Percentiles rank a stretch among this genome's conserved stretches.
Evolutionary conservation across 2,797 vertebrate species (phyloP).

Genomic region (Enteromius thamalakanensis): DNA sequence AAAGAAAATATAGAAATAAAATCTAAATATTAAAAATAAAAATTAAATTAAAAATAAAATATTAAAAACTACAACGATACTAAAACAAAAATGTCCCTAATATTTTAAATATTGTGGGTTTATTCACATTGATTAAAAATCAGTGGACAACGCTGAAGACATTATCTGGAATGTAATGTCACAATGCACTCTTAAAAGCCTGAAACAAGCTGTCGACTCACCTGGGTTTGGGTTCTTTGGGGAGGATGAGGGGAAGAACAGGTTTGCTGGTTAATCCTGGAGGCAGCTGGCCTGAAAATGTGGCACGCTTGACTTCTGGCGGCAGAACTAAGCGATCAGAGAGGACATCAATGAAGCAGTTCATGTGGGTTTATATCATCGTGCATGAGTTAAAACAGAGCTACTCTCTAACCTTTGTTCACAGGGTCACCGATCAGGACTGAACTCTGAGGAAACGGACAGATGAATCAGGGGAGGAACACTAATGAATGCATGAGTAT

Average conservation of each 20-base stretch:
- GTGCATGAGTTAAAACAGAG: not conserved
- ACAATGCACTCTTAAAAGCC: not conserved
- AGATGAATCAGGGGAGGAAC: not conserved
- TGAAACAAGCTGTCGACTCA: slow-evolving; percentile 35
- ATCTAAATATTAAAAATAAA: too few species aligned
- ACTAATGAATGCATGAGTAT: not conserved
- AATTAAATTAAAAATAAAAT: not conserved
- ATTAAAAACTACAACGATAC: not conserved
- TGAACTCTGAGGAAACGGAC: slow-evolving; percentile 41
- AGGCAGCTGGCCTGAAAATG: slow-evolving; percentile 62
- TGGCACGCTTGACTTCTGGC: slow-evolving; percentile 54
- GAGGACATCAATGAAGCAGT: not conserved
- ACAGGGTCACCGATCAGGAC: slow-evolving; percentile 22
- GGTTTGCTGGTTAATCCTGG: slow-evolving; percentile 61
- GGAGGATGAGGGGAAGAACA: slow-evolving; percentile 44
- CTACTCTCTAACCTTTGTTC: slow-evolving; percentile 41
- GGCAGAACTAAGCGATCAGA: slow-evolving; percentile 45
- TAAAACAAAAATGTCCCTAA: not conserved
- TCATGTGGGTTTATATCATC: not conserved
- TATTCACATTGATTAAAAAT: not conserved
- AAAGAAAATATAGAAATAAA: too few species aligned
- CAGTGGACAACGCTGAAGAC: not conserved
- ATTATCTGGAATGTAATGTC: not conserved
- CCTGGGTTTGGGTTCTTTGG: slow-evolving; percentile 70
- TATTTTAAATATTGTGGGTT: not conserved